These are phyloP conservation scores for Alligator sinensis DNA, from an alignment of 2,113 vertebrate species.

Conservation along the genomic window DNA sequence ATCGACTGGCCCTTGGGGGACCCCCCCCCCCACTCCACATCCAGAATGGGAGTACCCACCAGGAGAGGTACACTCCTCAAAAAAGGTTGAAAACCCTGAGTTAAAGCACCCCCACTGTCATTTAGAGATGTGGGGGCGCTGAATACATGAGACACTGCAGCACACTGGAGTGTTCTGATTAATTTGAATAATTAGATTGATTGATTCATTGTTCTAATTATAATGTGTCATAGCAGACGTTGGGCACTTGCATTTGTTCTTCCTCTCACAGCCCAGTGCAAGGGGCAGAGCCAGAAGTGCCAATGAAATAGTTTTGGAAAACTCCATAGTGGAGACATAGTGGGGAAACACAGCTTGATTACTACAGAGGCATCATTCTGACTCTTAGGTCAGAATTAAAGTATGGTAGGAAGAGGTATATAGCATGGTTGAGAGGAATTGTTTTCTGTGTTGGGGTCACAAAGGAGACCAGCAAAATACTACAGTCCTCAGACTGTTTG, in stretches of 20 bases:
- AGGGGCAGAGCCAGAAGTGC: neutral
- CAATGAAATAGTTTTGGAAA: neutral
- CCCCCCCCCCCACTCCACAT: too few species aligned
- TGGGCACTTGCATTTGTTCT: too few species aligned
- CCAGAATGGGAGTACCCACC: too few species aligned
- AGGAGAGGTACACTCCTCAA: too few species aligned
- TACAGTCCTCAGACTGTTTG: neutral
- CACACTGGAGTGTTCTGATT: too few species aligned
- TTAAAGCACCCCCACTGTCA: too few species aligned
- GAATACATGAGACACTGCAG: too few species aligned
- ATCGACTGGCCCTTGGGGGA: too few species aligned
- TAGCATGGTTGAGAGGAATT: accelerated
- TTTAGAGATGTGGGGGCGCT: too few species aligned
- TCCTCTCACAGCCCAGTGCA: too few species aligned
- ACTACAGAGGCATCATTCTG: neutral
- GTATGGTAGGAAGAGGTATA: neutral
- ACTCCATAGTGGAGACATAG: neutral
- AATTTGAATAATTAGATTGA: too few species aligned
- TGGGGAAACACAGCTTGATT: neutral
- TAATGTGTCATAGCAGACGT: neutral
- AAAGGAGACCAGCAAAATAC: neutral
- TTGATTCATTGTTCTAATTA: neutral
- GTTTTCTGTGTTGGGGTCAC: neutral
- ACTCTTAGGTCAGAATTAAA: neutral
- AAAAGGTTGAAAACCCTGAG: too few species aligned